Evolutionary conservation across 2,113 vertebrate species (phyloP).

Genomic region (Takifugu flavidus): DNA sequence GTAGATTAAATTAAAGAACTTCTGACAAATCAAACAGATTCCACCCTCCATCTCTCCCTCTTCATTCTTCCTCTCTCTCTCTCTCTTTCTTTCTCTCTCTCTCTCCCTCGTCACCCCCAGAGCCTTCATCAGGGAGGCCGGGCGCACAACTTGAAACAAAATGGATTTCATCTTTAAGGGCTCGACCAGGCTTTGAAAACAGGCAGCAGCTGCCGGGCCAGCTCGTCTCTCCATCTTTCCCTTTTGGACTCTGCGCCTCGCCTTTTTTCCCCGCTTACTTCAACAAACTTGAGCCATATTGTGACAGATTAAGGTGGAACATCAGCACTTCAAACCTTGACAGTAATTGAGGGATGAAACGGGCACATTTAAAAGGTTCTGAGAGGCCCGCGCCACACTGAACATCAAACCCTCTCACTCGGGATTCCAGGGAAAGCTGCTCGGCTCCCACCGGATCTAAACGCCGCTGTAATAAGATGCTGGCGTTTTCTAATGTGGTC

Average conservation of each 20-base stretch:
- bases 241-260: conserved; percentile 80
- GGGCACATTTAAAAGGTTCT: conserved; percentile 65
- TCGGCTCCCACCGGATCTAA: conserved; percentile 46
- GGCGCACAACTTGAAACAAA: conserved; percentile 94
- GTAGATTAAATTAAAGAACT: conserved; percentile 99
- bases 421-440: conserved; percentile 43
- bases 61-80: conserved; percentile 67
- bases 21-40: conserved; percentile 98
- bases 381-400: conserved; percentile 51
- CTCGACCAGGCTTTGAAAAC: conserved; percentile 86
- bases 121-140: conserved; percentile 84
- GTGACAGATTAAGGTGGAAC: conserved; percentile 90
- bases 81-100: conserved; percentile 69
- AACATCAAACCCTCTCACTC: conserved; percentile 61
- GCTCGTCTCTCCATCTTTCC: conserved; percentile 52
- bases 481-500: conserved; percentile 49
- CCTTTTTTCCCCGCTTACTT: conserved; percentile 79
- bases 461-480: conserved; percentile 50
- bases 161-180: conserved; percentile 98
- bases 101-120: conserved; percentile 81
- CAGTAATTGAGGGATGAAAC: conserved; percentile 87
- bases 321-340: conserved; percentile 89
- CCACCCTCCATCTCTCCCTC: conserved; percentile 63
- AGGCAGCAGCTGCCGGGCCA: conserved; percentile 80
- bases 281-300: conserved; percentile 96